Evolutionary conservation across 2,888 invertebrate genomes (phyloP), one percentile per base, ranked within the genome.

Genomic region (Drosophila sordidapex): DNA sequence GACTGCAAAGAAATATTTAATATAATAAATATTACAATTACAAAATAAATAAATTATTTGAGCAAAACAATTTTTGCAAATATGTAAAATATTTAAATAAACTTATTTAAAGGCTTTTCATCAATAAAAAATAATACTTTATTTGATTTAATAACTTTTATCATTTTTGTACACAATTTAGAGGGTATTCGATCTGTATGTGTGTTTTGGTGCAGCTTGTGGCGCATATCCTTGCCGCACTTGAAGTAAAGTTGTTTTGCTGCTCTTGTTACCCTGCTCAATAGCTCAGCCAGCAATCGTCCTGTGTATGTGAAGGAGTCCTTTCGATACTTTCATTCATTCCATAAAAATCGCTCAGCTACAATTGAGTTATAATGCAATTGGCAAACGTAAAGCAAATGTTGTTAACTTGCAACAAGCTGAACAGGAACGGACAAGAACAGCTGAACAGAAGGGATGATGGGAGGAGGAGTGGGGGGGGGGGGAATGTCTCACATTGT

Each of bases 281-380:
- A 75, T 62, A 58, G 46, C 15, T 27, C 71, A 75, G 70, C 74
- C 64, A 52, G 49, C 43, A 54, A 27, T 56, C 27, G 54, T 36
- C 5, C n/a, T 56, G 36, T 15, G 46, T 46, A 8, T 27, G 53
- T 59, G 49, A 74, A 80, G 75, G 27, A 72, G 27, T 58, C 62
- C 63, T 61, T 38, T 75, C 78, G 79, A 79, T 79, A 78, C 54
- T 48, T 65, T 29, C 31, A 71, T 57, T 70, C 70, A 70, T 63
- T 65, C 83, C 81, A 82, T 83, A 76, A 86, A 81, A 87, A 88
- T 83, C 87, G 86, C 70, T 83, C 89, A 77, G 69, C 86, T 81
- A 72, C 87, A 87, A 88, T 88, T 89, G 88, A 88, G 88, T 89
- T 90, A 88, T 88, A 90, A 89, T 89, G 86, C 87, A 88, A 88